Base-by-base conservation (phyloP, 2,888 invertebrate species). In the Eilema depressum region DNA sequence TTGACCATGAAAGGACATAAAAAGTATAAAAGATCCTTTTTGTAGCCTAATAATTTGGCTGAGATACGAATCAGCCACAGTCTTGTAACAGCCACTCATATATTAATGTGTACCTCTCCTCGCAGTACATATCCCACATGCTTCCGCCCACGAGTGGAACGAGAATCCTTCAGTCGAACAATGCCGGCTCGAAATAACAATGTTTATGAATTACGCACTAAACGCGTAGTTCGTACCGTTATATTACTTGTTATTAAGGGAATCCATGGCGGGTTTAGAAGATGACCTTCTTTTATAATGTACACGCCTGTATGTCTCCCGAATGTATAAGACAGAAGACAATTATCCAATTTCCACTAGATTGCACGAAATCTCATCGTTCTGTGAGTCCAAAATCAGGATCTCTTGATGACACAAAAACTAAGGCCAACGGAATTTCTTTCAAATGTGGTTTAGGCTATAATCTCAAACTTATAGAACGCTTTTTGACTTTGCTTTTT, bases 121-220 rank as follows among this genome's bases (percentile, higher is more conserved):
- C 20, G 56, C 20, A 47, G n/a, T 63, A 63, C 57, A 63, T 59
- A n/a, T 20, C 28, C n/a, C 53, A 33, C 56, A n/a, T 66, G 65
- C 56, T 56, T 56, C 53, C 53, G 20, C 62, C 53, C 61, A 61
- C 65, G 33, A 60, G 28, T 11, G 60, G 37, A 63, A 37, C 12
- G 33, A 12, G 33, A 37, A 47, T 73, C 68, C 62, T 71, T 71
- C 28, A 53, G 41, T 68, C 64, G 47, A 68, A 69, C 60, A 68
- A 81, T 63, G 53, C 41, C 23, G 66, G 47, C 28, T 64, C 53
- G 47, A 74, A 68, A 74, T 68, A 71, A 59, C 60, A 12, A 60
- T 74, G 66, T 69, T 64, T 74, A 33, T 59, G 57, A 59, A 37
- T 37, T 41, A 59, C 66, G 66, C 59, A 41, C 20, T 57, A 23